Evolutionary conservation across 2,888 invertebrate species (phyloP), one percentile per base, ranked within the genome.

Genomic region (Mythimna ferrago): DNA sequence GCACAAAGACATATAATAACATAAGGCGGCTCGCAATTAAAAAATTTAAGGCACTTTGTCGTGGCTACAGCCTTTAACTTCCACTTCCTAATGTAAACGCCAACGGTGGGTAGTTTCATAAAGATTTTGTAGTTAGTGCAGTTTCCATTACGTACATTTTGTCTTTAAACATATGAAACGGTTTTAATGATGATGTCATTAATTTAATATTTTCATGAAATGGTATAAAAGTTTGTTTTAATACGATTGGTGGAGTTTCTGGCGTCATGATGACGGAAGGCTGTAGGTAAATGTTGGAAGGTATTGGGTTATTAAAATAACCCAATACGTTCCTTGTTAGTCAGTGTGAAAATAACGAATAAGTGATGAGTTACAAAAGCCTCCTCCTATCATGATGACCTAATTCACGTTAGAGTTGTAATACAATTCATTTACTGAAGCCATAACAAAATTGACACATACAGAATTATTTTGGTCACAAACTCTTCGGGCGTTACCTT

Each of bases 41-140:
- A 96, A 95, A 94, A 95, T 93, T 95, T 95, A 93, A 96, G 96
- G 95, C 95, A 96, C 95, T 96, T 95, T 95, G 94, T 93, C 86
- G 87, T 90, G 83, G 88, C 86, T 83, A 89, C 85, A 88, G 90
- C 90, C 92, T 92, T 93, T 92, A 87, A 84, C 87, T 89, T 85
- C 83, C 86, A 85, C 88, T 89, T 89, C 89, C 83, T 89, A 87
- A 86, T 89, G 88, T 90, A 89, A 89, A 86, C 83, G 87, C 86
- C 78, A 57, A 86, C 87, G 88, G 88, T 84, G 84, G 81, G 82
- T 82, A 86, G 86, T 84, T 88, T 85, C 74, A 84, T 85, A 86
- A 82, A 85, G 70, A 84, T 82, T 85, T 87, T 84, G 80, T 85
- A 86, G 83, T 87, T 82, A 82, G 78, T 77, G 77, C 80, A 66